Base-by-base conservation (phyloP, 2,797 vertebrate genomes). In the Semaprochilodus insignis region DNA sequence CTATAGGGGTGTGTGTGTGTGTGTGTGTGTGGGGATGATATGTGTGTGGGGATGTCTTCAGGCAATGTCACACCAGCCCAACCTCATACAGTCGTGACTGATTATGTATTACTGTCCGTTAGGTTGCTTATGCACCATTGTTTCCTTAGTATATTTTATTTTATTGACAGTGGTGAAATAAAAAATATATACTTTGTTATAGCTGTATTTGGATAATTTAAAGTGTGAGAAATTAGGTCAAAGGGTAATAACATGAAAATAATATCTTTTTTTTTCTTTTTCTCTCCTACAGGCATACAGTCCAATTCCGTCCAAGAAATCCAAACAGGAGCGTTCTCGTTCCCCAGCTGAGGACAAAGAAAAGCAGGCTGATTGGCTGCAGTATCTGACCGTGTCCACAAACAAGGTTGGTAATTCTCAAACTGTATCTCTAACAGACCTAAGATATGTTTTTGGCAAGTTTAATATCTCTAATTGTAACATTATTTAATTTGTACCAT, bases 351-450 rank as follows among this genome's bases (percentile, higher is more conserved):
- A 91, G 21, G 97, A 97, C 86, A 97, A 96, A 91, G 97, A 99
- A 87, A 97, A 95, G 80, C 97, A 96, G 88, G 94, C 96, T 10
- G 96, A 96, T 85, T 99, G 98, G 97, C 92, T 98, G 84, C 96
- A 97, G 84, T 96, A 95, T 66, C 91, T 98, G 90, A 95, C 97
- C 36, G 92, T 93, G 90, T 96, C 97, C 69, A 95, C 97, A 80
- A 96, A 96, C 90, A 99, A 98, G 97, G 98, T 99, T 85, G 60
- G 91, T 90, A 59, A 31, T 25, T 8, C 60, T 74, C 23, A 52
- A 65, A 14, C 60, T 77, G n/a, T 51, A 34, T 82, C 4, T 36
- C 6, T 51, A 27, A 10, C 52, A 19, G 15, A 54, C 52, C 15
- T 16, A 54, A 1, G 3, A 31, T 1, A 31, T 31, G 31, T 31